Conservation (phyloP, 2,888 invertebrate species). For the Strigamia maritima region DNA sequence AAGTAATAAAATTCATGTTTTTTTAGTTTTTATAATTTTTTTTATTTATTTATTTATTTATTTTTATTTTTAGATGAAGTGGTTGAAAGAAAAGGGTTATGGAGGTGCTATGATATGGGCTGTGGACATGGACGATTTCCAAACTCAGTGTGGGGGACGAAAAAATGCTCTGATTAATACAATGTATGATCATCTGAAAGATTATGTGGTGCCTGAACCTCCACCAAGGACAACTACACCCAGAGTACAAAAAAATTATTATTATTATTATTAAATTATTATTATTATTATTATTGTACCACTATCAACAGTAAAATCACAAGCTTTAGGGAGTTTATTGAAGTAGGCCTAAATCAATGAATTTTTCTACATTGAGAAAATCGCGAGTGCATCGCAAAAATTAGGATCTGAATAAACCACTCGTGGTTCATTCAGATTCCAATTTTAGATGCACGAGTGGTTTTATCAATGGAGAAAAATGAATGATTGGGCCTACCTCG, state of each 20-base stretch:
- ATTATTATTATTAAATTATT: no score
- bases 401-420: no score
- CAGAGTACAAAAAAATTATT: conserved; percentile 39
- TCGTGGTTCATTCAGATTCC: no score
- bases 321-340: no score
- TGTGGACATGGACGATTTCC: conserved; percentile 87
- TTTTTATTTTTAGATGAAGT: conserved; percentile 64
- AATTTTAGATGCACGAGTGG: no score
- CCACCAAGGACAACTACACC: conserved; percentile 53
- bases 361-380: not conserved
- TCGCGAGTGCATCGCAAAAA: no score
- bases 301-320: no score
- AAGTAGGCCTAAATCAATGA: not conserved
- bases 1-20: conserved; percentile 51
- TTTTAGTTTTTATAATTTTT: not conserved
- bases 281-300: no score
- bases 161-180: conserved; percentile 71
- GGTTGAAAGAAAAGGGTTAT: conserved; percentile 75
- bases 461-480: no score
- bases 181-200: conserved; percentile 68
- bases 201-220: conserved; percentile 62
- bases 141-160: conserved; percentile 72
- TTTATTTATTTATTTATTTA: not conserved
- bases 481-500: no score
- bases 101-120: conserved; percentile 92